Evolutionary conservation across 1,140 invertebrate genomes (phyloP).

Genomic region (Papilio helenus): DNA sequence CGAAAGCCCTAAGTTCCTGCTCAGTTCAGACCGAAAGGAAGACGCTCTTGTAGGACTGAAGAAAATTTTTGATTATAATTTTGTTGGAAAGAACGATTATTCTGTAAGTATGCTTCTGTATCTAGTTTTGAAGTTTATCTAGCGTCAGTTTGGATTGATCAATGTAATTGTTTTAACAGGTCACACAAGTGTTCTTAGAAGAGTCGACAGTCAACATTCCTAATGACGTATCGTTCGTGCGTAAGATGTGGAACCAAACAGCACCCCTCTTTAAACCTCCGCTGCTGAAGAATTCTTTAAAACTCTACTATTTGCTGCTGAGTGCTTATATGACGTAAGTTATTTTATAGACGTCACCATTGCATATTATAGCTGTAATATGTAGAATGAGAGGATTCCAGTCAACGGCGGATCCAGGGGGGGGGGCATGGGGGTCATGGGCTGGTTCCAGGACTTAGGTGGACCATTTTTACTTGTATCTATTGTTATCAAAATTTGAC

Average conservation of each 20-base stretch:
- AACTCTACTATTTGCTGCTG: slow-evolving; percentile 64
- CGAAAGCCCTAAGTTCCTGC: slow-evolving; percentile 84
- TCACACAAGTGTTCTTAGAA: slow-evolving; percentile 58
- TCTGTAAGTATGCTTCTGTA: slow-evolving; percentile 50
- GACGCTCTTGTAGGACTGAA: slow-evolving; percentile 64
- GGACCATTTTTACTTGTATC: no score
- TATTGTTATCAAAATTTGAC: no score
- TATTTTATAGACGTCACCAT: not conserved
- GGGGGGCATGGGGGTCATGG: no score
- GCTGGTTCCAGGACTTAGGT: no score
- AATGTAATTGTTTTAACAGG: slow-evolving; percentile 41
- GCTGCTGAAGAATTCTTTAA: slow-evolving; percentile 66
- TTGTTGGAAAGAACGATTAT: slow-evolving; percentile 50
- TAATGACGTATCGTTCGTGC: slow-evolving; percentile 48
- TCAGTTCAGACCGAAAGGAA: slow-evolving; percentile 72
- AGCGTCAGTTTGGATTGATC: no score
- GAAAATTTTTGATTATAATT: slow-evolving; percentile 61
- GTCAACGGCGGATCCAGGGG: no score
- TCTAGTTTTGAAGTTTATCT: no score
- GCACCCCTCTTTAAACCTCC: slow-evolving; percentile 76
- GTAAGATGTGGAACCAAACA: slow-evolving; percentile 75
- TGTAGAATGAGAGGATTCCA: no score
- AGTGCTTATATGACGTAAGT: slow-evolving; percentile 73
- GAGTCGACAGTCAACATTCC: slow-evolving; percentile 34
- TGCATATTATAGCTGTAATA: no score